These are phyloP conservation scores for Hormaphis cornu DNA, from an alignment of 1,140 invertebrate species.

Conservation along the genomic window DNA sequence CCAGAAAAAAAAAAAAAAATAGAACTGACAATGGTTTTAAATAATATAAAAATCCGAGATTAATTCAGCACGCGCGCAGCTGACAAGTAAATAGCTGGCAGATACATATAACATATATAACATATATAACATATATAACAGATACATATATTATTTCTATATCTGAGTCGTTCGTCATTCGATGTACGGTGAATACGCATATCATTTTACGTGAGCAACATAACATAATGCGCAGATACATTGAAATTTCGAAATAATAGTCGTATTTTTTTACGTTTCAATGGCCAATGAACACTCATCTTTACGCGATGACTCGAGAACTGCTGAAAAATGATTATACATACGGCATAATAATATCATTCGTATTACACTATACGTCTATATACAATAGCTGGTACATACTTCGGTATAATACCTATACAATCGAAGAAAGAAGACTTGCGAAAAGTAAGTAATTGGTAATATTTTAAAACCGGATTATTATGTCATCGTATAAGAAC, in stretches of 20 bases:
- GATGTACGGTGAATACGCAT: neutral
- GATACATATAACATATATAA: no score
- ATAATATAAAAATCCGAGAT: neutral
- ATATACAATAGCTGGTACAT: no score
- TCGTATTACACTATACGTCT: no score
- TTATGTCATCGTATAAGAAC: neutral
- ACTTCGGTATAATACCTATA: no score
- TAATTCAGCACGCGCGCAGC: neutral
- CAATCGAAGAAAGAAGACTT: neutral
- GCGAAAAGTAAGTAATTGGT: neutral
- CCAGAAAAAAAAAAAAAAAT: no score
- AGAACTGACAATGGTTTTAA: no score
- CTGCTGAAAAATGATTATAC: no score
- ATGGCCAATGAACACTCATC: no score
- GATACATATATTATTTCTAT: neutral
- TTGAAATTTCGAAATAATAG: neutral
- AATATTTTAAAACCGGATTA: slow-evolving; percentile 8
- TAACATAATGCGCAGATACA: slow-evolving; percentile 1
- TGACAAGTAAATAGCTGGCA: no score
- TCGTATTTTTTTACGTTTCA: neutral
- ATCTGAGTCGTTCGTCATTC: neutral
- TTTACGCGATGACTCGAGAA: neutral
- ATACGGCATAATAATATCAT: no score
- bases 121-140: no score
- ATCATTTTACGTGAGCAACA: neutral